Evolutionary conservation across 1,140 invertebrate genomes (phyloP).

Genomic region (Brachionus calyciflorus): DNA sequence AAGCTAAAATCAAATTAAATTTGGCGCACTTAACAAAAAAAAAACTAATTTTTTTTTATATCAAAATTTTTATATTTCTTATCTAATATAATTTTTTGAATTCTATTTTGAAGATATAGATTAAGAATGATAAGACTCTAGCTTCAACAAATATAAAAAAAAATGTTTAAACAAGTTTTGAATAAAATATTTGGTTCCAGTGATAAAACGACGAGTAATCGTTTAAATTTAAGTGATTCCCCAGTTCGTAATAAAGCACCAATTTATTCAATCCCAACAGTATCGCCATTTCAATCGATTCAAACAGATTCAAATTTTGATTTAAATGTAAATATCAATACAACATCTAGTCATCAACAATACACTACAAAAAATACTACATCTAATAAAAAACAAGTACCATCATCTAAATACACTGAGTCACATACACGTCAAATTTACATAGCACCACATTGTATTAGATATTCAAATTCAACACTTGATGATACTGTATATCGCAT

Average conservation of each 20-base stretch:
- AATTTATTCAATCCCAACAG: constrained; percentile 26
- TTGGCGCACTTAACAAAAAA: too few relatives aligned
- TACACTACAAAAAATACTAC: background rate
- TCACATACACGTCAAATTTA: constrained; percentile 45
- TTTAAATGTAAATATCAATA: background rate
- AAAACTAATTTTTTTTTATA: too few relatives aligned
- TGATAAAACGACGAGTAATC: background rate
- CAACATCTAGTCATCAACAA: constrained; percentile 2
- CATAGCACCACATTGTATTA: constrained; percentile 37
- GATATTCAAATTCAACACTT: constrained; percentile 36
- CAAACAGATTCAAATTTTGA: background rate
- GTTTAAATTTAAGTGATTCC: constrained; percentile 2
- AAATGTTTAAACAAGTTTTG: constrained; percentile 42
- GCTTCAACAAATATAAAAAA: background rate
- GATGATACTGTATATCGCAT: constrained; percentile 38
- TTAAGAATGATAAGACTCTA: too few relatives aligned
- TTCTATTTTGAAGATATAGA: too few relatives aligned
- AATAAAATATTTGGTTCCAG: constrained; percentile 7
- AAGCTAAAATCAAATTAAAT: too few relatives aligned
- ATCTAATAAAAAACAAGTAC: too few relatives aligned
- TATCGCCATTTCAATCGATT: constrained; percentile 12
- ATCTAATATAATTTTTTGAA: too few relatives aligned
- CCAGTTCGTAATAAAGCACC: constrained; percentile 11
- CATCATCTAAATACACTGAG: constrained; percentile 3
- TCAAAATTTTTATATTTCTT: too few relatives aligned